A percentile compares a stretch with the other conserved stretches of the same genome.
Evolutionary conservation across 1,140 invertebrate genomes (phyloP).

Genomic region (Leucophenga varia): DNA sequence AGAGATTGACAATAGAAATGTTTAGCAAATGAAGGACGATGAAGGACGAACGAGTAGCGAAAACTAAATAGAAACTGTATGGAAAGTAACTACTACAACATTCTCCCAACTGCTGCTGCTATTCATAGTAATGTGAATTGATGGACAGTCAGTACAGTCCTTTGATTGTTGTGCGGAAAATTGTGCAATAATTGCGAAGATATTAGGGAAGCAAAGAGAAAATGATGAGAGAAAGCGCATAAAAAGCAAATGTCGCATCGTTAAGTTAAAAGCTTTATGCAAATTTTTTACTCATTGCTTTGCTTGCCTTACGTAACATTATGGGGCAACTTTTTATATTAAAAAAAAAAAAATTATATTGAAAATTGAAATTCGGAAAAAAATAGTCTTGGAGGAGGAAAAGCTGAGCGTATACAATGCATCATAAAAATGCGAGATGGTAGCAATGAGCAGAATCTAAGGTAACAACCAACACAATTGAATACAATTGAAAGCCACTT

Average conservation of each 20-base stretch:
- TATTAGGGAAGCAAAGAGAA: constrained; percentile 9
- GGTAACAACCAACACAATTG: neutral
- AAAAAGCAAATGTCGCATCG: constrained; percentile 32
- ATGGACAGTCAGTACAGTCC: too few species aligned
- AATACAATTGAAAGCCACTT: constrained; percentile 18
- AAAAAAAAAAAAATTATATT: constrained; percentile 23
- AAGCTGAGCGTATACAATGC: constrained; percentile 2
- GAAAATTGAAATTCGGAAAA: constrained; percentile 5
- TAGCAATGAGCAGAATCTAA: too few species aligned
- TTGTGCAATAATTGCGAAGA: constrained; percentile 42
- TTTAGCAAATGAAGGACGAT: too few species aligned
- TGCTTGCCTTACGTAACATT: constrained; percentile 2
- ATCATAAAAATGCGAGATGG: constrained; percentile 5
- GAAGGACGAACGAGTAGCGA: too few species aligned
- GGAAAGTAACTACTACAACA: too few species aligned
- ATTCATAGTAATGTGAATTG: too few species aligned
- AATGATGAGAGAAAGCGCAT: constrained; percentile 26
- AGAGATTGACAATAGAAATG: too few species aligned
- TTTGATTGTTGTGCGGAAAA: constrained; percentile 42
- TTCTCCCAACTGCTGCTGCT: neutral
- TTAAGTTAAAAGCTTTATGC: constrained; percentile 34
- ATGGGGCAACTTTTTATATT: constrained; percentile 18
- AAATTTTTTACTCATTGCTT: constrained; percentile 19
- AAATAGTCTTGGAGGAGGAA: neutral
- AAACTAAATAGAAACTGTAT: too few species aligned